Evolutionary conservation across 2,113 vertebrate species (phyloP).

Genomic region (Ptilonorhynchus violaceus): DNA sequence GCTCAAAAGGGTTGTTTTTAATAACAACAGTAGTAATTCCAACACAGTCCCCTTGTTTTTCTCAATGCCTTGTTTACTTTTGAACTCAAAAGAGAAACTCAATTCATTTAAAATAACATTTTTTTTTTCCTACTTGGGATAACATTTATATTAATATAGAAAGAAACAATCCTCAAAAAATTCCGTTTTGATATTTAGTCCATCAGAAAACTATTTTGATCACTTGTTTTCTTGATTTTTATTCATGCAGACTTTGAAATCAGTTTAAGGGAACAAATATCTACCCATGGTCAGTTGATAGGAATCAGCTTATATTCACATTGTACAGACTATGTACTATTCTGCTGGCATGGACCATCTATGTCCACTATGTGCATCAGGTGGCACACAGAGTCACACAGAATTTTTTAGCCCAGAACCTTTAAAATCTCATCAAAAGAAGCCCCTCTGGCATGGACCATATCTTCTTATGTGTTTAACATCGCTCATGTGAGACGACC

Average conservation of each 20-base stretch:
- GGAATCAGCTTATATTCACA: neutral
- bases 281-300: neutral
- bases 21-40: neutral
- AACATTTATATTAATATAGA: neutral
- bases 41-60: neutral
- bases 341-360: neutral
- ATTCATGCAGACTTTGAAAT: neutral
- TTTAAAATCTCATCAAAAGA: neutral
- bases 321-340: rapidly evolving
- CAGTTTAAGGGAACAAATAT: neutral
- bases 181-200: neutral
- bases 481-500: rapidly evolving
- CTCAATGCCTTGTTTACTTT: neutral
- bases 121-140: neutral
- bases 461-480: neutral
- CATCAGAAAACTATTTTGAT: neutral
- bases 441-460: rapidly evolving
- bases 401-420: neutral
- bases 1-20: neutral
- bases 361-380: neutral
- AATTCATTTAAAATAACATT: neutral
- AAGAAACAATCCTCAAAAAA: neutral
- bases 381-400: neutral
- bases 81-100: neutral
- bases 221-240: neutral